Evolutionary conservation across 2,797 vertebrate species (phyloP), one percentile per base, ranked within the genome.

Genomic region (Lithobates pipiens): DNA sequence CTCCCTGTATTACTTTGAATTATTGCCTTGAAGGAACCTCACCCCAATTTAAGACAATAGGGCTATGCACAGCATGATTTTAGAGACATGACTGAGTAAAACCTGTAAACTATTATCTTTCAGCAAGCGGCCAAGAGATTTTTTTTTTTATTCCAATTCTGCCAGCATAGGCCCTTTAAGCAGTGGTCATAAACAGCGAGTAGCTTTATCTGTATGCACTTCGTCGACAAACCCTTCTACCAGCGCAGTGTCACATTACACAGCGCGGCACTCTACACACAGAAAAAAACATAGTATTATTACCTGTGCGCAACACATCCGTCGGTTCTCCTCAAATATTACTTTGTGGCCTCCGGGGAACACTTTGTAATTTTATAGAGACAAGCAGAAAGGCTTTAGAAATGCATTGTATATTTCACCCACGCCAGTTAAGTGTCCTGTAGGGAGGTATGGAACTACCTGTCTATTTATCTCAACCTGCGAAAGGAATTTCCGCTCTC

Each of bases 341-440:
- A 76, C 76, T 79, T 68, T 57, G 9, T 32, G 71, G 76, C 76
- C 85, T 87, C 85, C 32, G 2, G 81, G 85, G 81, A 87, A 63
- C 85, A 79, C 81, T 83, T 87, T 82, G 85, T 87, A 83, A 87
- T 87, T 87, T 87, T 87, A 87, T 83, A 74, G 81, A 87, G 81
- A 78, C 80, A 75, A 83, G 85, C 76, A 87, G 74, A 87, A 87
- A 87, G 81, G 81, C 80, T 87, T 87, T 87, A 83, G 85, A 87
- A 87, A 87, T 83, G 81, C 67, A 81, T 73, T 42, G 76, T 87
- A 87, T 87, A 87, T 87, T 87, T 87, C 85, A 87, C 85, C 85
- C 76, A 75, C 70, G 76, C 81, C 80, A 79, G 83, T 87, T 87
- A 87, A 87, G 80, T 83, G 85, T 87, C 81, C 85, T 83, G 76